phyloP scores from a whole-genome alignment of 2,797 vertebrate species.

The Pyrocephalus nanus region DNA sequence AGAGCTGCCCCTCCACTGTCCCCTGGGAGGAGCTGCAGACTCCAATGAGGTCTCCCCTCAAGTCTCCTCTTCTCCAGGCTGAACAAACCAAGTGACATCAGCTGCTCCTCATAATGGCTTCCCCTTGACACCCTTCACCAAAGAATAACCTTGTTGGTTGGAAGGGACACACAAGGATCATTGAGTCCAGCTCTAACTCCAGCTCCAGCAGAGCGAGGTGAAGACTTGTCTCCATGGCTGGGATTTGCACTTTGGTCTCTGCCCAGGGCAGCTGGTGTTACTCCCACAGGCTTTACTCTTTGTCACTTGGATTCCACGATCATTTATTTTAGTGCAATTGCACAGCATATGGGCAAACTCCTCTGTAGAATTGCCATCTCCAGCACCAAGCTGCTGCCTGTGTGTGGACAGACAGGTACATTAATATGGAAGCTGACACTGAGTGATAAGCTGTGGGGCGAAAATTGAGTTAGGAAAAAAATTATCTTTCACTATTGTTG shows the following conservation, averaged over 20 bases:
- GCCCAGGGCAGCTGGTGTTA: not conserved
- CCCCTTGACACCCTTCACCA: not conserved
- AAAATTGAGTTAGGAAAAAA: not conserved
- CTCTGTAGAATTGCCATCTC: not conserved
- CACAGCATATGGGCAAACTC: not conserved
- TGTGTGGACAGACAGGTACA: not conserved
- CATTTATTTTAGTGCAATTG: not conserved
- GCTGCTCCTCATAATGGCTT: not conserved
- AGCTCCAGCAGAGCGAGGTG: not conserved
- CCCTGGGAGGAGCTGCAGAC: not conserved
- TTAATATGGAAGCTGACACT: not conserved
- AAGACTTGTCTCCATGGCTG: not conserved
- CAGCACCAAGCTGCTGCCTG: not conserved
- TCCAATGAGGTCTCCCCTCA: not conserved
- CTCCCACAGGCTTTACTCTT: not conserved
- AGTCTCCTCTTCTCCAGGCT: not conserved
- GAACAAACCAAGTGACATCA: not conserved
- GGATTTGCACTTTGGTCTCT: not conserved
- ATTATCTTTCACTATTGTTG: not conserved
- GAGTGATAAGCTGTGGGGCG: not conserved
- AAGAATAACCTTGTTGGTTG: not conserved
- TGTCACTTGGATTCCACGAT: not conserved
- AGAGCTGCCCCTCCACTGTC: accelerated
- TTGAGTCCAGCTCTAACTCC: not conserved
- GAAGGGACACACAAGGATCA: not conserved